These are phyloP conservation scores for Donacobius atricapilla DNA, from an alignment of 2,113 vertebrate species.

Conservation along the genomic window DNA sequence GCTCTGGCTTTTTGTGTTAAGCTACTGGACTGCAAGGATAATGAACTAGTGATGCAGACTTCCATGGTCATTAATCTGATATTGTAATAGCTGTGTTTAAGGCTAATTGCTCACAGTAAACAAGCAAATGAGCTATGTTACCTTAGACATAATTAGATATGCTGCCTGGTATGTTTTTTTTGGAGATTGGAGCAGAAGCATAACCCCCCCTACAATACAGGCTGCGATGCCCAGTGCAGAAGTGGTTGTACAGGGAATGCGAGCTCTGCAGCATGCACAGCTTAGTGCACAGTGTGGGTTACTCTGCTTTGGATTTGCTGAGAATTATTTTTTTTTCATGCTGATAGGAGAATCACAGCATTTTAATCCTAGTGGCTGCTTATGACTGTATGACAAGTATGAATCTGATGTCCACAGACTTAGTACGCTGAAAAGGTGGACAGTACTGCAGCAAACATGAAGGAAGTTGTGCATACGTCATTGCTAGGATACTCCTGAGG, in stretches of 20 bases:
- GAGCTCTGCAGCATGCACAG: neutral
- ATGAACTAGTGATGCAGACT: constrained; percentile 3
- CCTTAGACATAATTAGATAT: constrained; percentile 9
- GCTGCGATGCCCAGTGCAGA: neutral
- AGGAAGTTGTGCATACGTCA: neutral
- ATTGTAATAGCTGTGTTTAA: neutral
- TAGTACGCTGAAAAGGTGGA: neutral
- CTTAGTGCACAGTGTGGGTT: neutral
- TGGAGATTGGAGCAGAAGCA: neutral
- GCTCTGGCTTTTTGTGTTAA: constrained; percentile 15
- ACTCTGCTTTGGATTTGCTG: neutral
- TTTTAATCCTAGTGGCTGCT: neutral
- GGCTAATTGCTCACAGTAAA: neutral
- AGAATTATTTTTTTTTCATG: neutral
- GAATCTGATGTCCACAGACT: neutral
- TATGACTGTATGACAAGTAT: neutral
- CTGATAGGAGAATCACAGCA: neutral
- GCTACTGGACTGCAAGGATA: neutral
- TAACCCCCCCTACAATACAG: neutral
- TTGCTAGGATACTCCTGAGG: neutral
- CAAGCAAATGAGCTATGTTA: neutral
- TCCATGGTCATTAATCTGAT: constrained; percentile 16
- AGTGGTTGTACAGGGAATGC: neutral
- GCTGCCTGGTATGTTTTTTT: neutral
- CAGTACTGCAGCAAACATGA: neutral